Base-by-base conservation (phyloP, 2,113 vertebrate genomes). In the Protomyctophum bolini region DNA sequence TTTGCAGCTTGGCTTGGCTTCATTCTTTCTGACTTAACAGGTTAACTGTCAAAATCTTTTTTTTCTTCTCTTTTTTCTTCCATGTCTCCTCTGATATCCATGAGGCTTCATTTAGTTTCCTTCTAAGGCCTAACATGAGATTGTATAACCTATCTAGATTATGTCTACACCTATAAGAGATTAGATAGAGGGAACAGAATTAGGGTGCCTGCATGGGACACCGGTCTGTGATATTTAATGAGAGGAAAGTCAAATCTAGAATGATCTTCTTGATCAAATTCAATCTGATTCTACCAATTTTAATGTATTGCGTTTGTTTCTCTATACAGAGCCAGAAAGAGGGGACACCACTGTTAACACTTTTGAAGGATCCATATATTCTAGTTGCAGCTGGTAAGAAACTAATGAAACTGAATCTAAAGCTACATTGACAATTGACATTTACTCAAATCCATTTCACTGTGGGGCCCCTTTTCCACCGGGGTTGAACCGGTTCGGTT, bases 351-450 rank as follows among this genome's bases (percentile, higher is more conserved):
- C 74, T 99, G 11, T 58, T 96, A 64, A 96, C 94, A 0, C 94
- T 99, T 58, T 81, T 99, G 93, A 95, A 85, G 89, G 98, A 99
- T 82, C 98, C 98, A 0, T 99, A 99, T 65, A 99, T 99, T 83
- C 86, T 99, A 52, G 96, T 99, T 11, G 97, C 98, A 8, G 96
- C 98, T 91, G 98, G 98, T 99, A 92, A 83, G 90, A 69, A 59
- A 66, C 60, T 10, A 60, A 59, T 58, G 6, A 12, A 28, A 48
- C 21, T 4, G 8, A 9, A 45, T 56, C 21, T 49, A 41, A 62
- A 5, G 21, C 21, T 21, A 21, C 21, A 21, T 4, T 7, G 0
- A 65, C 11, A 21, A 21, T 21, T 68, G 28, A 58, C 56, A 76
- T 49, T 33, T 8, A 70, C 41, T 62, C 4, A 0, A 2, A 66